Percentiles rank a stretch among this genome's conserved stretches.
phyloP scores from a whole-genome alignment of 1,140 invertebrate species.

The Temnothorax curvispinosus region DNA sequence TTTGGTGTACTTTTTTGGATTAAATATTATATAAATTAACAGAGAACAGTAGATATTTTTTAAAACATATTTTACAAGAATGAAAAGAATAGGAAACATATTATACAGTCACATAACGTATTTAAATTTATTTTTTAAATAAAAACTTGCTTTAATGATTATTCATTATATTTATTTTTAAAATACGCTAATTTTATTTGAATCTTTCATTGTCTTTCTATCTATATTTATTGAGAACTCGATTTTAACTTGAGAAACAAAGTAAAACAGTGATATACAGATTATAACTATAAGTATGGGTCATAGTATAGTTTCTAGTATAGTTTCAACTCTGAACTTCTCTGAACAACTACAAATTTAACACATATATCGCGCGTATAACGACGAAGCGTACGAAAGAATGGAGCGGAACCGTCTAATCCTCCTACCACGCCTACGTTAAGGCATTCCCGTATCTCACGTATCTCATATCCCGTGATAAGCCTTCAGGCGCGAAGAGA shows the following conservation, averaged over 20 bases:
- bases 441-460: conserved; percentile 75
- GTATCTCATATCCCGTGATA: conserved; percentile 73
- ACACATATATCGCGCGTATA: background rate
- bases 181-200: background rate
- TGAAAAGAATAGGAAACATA: background rate
- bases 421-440: conserved; percentile 79
- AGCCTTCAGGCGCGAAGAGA: conserved; percentile 57
- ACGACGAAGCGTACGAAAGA: conserved; percentile 31
- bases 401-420: conserved; percentile 60
- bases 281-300: background rate
- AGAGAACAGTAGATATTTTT: background rate
- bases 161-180: background rate
- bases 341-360: conserved; percentile 20
- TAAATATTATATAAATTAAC: background rate
- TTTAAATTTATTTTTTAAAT: background rate
- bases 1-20: background rate
- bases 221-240: background rate
- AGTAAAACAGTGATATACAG: background rate
- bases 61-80: background rate
- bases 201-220: background rate
- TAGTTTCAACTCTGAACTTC: background rate
- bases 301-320: background rate
- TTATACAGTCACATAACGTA: background rate
- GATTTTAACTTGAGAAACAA: background rate
- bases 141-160: background rate